Conservation (phyloP, 1,140 invertebrate genomes). For the Lepidurus apus region DNA sequence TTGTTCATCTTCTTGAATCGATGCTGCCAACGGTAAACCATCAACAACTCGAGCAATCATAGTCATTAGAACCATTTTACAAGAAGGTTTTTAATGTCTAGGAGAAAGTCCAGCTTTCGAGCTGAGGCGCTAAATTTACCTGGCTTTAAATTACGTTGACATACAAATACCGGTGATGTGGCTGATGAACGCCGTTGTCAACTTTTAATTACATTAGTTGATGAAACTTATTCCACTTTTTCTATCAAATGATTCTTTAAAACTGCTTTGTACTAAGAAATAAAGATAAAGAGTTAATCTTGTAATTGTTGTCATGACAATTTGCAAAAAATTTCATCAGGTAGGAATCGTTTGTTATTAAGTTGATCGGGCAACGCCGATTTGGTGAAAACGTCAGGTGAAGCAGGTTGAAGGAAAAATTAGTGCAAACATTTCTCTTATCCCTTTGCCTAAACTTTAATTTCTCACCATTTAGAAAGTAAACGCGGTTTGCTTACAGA, state of each 20-base stretch:
- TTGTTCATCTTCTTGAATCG: constrained; percentile 97
- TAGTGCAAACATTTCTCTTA: not conserved
- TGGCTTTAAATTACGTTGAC: constrained; percentile 18
- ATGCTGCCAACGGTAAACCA: constrained; percentile 90
- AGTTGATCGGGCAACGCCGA: not conserved
- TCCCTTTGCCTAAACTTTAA: not conserved
- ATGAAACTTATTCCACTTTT: not conserved
- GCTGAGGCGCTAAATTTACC: constrained; percentile 6
- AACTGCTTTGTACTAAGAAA: not conserved
- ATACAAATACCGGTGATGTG: constrained; percentile 27
- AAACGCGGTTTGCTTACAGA: not conserved
- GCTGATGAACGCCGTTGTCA: constrained; percentile 26
- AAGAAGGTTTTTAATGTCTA: not conserved
- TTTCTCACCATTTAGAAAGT: not conserved
- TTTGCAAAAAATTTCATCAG: not conserved
- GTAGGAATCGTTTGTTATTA: not conserved
- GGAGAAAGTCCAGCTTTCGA: not conserved
- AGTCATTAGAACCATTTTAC: constrained; percentile 87
- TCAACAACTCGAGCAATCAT: constrained; percentile 94
- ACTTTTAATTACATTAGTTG: not conserved
- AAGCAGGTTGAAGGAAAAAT: constrained; percentile 19
- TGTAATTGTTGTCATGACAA: not conserved
- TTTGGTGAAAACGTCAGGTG: constrained; percentile 10
- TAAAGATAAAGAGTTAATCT: not conserved
- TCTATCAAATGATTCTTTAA: not conserved